A percentile compares a stretch with the other conserved stretches of the same genome.
These are phyloP conservation scores for Adelognathus sp. DNA, from an alignment of 2,888 invertebrate genomes.

Conservation along the genomic window DNA sequence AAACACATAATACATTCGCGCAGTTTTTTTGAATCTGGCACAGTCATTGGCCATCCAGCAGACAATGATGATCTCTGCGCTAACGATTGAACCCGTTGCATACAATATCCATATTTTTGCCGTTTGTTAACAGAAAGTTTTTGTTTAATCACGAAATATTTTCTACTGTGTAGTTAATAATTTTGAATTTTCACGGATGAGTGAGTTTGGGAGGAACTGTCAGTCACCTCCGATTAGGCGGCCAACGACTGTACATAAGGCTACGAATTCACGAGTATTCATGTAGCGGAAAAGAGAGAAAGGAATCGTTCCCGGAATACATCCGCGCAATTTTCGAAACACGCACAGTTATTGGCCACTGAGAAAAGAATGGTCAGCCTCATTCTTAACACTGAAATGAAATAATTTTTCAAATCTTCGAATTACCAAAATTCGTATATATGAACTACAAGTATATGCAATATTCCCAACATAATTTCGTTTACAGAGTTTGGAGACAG, in stretches of 20 bases:
- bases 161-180: background rate
- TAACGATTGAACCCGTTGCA: background rate
- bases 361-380: no score
- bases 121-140: background rate
- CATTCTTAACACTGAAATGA: no score
- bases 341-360: no score
- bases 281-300: background rate
- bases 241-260: background rate
- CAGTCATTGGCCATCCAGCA: background rate
- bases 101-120: background rate
- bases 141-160: background rate
- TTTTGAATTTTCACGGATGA: background rate
- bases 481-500: no score
- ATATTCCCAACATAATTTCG: no score
- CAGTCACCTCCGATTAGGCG: background rate
- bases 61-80: background rate
- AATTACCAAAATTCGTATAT: no score
- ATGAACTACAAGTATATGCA: no score
- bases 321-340: no score
- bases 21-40: background rate
- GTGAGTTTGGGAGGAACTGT: background rate
- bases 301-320: no score
- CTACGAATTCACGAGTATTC: slow-evolving; percentile 1
- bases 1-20: slow-evolving; percentile 4
- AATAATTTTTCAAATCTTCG: no score